Evolutionary conservation across 2,797 vertebrate species (phyloP), one percentile per base, ranked within the genome.

Genomic region (Sebastes vulpes): DNA sequence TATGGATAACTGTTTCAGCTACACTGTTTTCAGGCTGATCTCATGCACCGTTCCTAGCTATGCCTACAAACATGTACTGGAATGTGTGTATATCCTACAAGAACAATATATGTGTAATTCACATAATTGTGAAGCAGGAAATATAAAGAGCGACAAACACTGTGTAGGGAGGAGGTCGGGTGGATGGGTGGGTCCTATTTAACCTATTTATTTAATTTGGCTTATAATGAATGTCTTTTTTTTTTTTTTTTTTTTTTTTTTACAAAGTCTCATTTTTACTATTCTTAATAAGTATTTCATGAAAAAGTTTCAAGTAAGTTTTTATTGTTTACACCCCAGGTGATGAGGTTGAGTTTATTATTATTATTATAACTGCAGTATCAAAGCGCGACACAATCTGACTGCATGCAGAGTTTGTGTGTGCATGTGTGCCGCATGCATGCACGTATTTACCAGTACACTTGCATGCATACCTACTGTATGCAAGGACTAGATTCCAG

Each of bases 1-100:
- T 56, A 50, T 59, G 77, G 73, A 63, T 84, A 75, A 85, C 76
- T 65, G 35, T 54, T 29, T 58, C 18, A 48, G 38, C 3, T 48
- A 0, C 42, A 1, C 16, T 46, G 42, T 48, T n/a, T 48, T 48
- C 42, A 48, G 42, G 42, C 42, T n/a, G 42, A 16, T 48, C 42
- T 48, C 42, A 48, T 48, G 42, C 14, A 46, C 14, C 6, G 3
- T 46, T 46, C 42, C 42, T 16, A 48, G 1, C 42, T 48, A 48
- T 48, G 16, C 42, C 16, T 48, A 48, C 16, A 18, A 48, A 48
- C 0, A 48, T 48, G 16, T 18, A 48, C 42, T 48, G 16, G 0
- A 48, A 48, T 48, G 6, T 46, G 42, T 18, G 42, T 46, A 18
- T 46, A 46, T 46, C 42, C 42, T 18, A 46, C 16, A 46, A 46